Base-by-base conservation (phyloP, 2,797 vertebrate species). In the Notolepis coatsorum region DNA sequence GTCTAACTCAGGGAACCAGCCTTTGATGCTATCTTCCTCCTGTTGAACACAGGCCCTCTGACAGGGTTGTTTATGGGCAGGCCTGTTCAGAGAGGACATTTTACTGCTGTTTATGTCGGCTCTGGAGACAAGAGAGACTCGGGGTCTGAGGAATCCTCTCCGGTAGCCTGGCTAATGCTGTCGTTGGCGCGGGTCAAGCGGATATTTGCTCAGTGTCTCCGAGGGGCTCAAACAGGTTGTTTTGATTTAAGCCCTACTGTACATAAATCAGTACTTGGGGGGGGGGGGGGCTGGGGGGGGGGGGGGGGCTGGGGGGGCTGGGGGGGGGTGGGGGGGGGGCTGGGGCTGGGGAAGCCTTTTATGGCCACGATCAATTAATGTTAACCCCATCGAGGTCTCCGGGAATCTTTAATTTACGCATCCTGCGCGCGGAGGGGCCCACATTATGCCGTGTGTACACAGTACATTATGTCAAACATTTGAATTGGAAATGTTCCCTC, bases 51-150 rank as follows among this genome's bases (percentile, higher is more conserved):
- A 73, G 79, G 73, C 64, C 25, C 74, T 77, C 72, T 81, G 88
- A 86, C 86, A 77, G 82, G 61, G 78, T 87, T 89, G 82, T 93
- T 92, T 92, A 93, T 68, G 85, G 83, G 88, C 57, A 5, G 71
- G 79, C 71, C 71, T 61, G 68, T 81, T 84, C 77, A 35, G 65
- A 88, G 86, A 90, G 65, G 41, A 75, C 65, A 15, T 88, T 94
- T 94, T 92, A 93, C 80, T 84, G 82, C 85, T 92, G 90, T 93
- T 93, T 93, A 94, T 88, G 82, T 83, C 86, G 84, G 73, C 78
- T 59, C 63, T 73, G 79, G 80, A 88, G 84, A 86, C 82, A 61
- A 75, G 80, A 55, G 38, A 62, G 78, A 77, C 75, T 78, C 55
- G 71, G n/a, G 82, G 84, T 81, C 71, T 28, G 46, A 76, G 68